These are phyloP conservation scores for Mustelus asterias DNA, from an alignment of 2,113 vertebrate genomes.

Conservation along the genomic window DNA sequence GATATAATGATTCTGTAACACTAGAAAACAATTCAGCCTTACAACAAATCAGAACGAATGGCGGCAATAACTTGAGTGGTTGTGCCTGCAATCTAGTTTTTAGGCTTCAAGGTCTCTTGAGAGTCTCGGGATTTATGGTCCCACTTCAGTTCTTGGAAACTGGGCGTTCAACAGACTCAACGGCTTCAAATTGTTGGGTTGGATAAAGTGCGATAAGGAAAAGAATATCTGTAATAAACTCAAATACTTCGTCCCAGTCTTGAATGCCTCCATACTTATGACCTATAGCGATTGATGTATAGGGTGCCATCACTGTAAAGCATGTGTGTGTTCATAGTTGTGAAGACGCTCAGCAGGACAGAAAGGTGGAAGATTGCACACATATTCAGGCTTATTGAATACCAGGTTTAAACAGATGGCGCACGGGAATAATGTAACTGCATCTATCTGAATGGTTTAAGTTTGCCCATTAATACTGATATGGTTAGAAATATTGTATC, in stretches of 20 bases:
- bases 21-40: slow-evolving; percentile 36
- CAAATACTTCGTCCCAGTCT: background rate
- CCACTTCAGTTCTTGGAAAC: slow-evolving; percentile 3
- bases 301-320: background rate
- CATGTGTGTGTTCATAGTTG: background rate
- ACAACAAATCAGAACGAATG: slow-evolving; percentile 35
- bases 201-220: background rate
- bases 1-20: slow-evolving; percentile 36
- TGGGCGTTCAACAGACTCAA: background rate
- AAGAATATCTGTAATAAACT: slow-evolving; percentile 2
- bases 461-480: background rate
- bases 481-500: background rate
- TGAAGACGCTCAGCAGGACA: background rate
- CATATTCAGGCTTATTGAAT: background rate
- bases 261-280: background rate
- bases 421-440: background rate
- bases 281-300: background rate
- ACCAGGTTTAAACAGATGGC: background rate
- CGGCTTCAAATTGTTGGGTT: background rate
- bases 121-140: slow-evolving; percentile 25
- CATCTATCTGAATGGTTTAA: background rate
- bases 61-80: slow-evolving; percentile 34
- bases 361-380: background rate
- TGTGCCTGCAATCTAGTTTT: slow-evolving; percentile 36
- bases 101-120: slow-evolving; percentile 28